Conservation (phyloP, 2,113 vertebrate species). For the Spermophilus dauricus region DNA sequence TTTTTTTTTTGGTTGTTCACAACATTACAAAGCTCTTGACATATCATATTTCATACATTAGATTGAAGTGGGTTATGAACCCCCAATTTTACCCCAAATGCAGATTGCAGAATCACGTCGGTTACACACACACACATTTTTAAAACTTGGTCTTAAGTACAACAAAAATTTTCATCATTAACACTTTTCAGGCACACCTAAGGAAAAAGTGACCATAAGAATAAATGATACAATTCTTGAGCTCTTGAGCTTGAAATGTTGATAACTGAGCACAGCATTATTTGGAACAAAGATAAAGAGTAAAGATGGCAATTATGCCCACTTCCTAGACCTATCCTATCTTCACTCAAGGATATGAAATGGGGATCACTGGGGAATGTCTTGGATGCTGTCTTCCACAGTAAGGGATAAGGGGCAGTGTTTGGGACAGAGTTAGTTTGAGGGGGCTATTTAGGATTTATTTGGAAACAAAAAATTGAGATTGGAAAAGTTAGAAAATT, state of each 20-base stretch:
- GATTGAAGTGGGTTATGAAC: too few species aligned
- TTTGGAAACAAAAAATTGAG: background rate
- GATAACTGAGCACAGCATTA: background rate
- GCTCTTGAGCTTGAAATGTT: background rate
- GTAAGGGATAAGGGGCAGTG: background rate
- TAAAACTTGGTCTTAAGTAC: background rate
- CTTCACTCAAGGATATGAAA: background rate
- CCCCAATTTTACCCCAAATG: too few species aligned
- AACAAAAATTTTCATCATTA: background rate
- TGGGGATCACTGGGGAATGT: rapidly evolving
- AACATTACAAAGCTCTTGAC: too few species aligned
- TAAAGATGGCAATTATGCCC: background rate
- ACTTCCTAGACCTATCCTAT: background rate
- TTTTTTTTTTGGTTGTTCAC: too few species aligned
- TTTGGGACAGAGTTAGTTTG: background rate
- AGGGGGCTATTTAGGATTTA: background rate
- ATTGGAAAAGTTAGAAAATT: background rate
- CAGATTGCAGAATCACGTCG: too few species aligned
- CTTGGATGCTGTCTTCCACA: background rate
- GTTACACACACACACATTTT: background rate
- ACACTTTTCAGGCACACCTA: background rate
- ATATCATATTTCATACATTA: too few species aligned
- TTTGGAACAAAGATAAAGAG: slow-evolving; percentile 1
- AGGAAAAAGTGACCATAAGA: background rate
- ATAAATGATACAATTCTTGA: background rate